phyloP scores from a whole-genome alignment of 1,140 invertebrate genomes.

The Wasmannia auropunctata region DNA sequence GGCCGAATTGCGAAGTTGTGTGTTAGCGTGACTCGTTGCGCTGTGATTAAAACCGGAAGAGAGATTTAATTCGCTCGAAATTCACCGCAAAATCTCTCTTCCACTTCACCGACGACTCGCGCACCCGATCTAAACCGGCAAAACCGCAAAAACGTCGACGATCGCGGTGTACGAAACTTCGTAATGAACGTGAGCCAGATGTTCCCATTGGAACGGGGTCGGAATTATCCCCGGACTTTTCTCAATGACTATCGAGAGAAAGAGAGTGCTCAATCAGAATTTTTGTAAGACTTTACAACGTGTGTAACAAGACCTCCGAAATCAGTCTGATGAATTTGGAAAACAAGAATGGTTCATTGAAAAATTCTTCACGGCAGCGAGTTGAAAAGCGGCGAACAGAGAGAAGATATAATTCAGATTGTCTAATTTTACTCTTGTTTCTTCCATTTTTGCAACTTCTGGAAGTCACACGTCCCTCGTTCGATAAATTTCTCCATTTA shows the following conservation, averaged over 20 bases:
- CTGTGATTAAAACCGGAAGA: slow-evolving; percentile 56
- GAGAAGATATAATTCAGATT: not conserved
- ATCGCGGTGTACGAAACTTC: slow-evolving; percentile 56
- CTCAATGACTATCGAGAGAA: slow-evolving; percentile 20
- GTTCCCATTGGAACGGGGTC: slow-evolving; percentile 43
- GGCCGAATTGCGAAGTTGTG: slow-evolving; percentile 30
- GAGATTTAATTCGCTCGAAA: slow-evolving; percentile 60
- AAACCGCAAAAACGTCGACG: slow-evolving; percentile 59
- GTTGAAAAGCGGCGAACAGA: not conserved
- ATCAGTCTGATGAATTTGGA: not conserved
- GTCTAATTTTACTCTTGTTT: not conserved
- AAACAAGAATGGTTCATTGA: not conserved
- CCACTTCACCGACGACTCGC: slow-evolving; percentile 43
- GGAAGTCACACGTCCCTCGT: too few relatives aligned
- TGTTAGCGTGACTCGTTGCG: slow-evolving; percentile 35
- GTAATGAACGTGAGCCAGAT: slow-evolving; percentile 60
- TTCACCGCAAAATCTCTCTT: slow-evolving; percentile 59
- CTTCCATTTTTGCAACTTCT: not conserved
- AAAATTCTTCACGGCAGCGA: not conserved
- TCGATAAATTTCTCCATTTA: not conserved
- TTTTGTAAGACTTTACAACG: slow-evolving; percentile 29
- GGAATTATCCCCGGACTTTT: slow-evolving; percentile 55
- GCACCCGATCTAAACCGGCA: slow-evolving; percentile 42
- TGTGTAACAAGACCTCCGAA: slow-evolving; percentile 30
- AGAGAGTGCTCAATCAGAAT: slow-evolving; percentile 32